Percentiles rank a stretch among this genome's conserved stretches.
phyloP scores from a whole-genome alignment of 2,797 vertebrate genomes.

The Scolopax rusticola region DNA sequence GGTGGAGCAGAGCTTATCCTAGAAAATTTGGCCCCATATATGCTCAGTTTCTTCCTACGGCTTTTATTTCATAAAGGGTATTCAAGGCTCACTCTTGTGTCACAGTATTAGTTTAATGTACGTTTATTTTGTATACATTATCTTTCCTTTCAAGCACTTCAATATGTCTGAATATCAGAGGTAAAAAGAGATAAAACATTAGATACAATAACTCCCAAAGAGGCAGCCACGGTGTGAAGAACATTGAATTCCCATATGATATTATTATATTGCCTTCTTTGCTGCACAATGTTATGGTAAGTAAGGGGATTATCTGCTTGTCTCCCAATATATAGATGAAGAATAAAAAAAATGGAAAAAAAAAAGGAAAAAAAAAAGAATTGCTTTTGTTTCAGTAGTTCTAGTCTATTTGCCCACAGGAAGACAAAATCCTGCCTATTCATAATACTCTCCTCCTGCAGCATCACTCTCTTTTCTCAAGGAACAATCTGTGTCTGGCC shows the following conservation, averaged over 20 bases:
- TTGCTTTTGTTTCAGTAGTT: slow-evolving; percentile 4
- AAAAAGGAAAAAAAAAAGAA: background rate
- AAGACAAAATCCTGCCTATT: slow-evolving; percentile 1
- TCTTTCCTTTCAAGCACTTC: slow-evolving; percentile 43
- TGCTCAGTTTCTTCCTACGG: background rate
- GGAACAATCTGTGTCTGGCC: background rate
- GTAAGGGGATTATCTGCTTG: slow-evolving; percentile 63
- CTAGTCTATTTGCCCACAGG: background rate
- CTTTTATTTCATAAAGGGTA: background rate
- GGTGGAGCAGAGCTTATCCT: slow-evolving; percentile 13
- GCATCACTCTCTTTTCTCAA: background rate
- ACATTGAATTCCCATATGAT: slow-evolving; percentile 52
- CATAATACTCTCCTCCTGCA: background rate
- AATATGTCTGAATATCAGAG: slow-evolving; percentile 54
- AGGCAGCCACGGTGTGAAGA: slow-evolving; percentile 39
- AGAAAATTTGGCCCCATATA: background rate
- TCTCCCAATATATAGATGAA: slow-evolving; percentile 22
- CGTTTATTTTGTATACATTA: slow-evolving; percentile 59
- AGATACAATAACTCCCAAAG: slow-evolving; percentile 25
- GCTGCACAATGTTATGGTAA: slow-evolving; percentile 32
- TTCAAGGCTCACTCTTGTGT: background rate
- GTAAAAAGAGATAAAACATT: slow-evolving; percentile 48
- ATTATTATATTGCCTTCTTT: slow-evolving; percentile 65
- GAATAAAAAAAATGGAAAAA: too few relatives aligned
- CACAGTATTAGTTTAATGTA: slow-evolving; percentile 3